Conservation (phyloP, 1,140 invertebrate species). For the Plutomurus gul region DNA sequence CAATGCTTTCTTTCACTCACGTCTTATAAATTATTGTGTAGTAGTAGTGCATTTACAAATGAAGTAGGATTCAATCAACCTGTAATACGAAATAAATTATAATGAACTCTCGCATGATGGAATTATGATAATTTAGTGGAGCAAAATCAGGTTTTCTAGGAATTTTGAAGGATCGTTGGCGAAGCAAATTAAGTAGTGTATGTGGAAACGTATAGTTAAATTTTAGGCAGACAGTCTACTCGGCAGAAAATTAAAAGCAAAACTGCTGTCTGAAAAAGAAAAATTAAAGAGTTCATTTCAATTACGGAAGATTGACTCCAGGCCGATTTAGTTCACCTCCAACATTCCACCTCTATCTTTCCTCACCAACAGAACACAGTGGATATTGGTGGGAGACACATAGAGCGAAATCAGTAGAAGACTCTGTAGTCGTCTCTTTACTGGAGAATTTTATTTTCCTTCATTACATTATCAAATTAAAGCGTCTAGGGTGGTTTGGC, state of each 20-base stretch:
- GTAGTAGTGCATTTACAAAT: background rate
- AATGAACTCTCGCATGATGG: background rate
- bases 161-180: background rate
- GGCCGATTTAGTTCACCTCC: background rate
- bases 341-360: background rate
- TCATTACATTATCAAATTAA: no score
- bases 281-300: background rate
- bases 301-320: background rate
- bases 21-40: no score
- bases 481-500: no score
- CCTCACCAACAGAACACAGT: no score
- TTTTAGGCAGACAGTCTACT: background rate
- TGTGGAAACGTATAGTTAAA: background rate
- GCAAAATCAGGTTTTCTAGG: conserved; percentile 8
- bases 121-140: conserved; percentile 10
- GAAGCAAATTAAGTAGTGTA: background rate
- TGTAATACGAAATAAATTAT: background rate
- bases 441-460: no score
- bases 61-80: background rate
- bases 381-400: no score
- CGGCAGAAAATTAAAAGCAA: background rate
- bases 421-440: no score
- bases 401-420: no score
- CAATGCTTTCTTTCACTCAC: no score
- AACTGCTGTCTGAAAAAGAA: background rate